Evolutionary conservation across 1,140 invertebrate species (phyloP).

Genomic region (Odontomachus brunneus): DNA sequence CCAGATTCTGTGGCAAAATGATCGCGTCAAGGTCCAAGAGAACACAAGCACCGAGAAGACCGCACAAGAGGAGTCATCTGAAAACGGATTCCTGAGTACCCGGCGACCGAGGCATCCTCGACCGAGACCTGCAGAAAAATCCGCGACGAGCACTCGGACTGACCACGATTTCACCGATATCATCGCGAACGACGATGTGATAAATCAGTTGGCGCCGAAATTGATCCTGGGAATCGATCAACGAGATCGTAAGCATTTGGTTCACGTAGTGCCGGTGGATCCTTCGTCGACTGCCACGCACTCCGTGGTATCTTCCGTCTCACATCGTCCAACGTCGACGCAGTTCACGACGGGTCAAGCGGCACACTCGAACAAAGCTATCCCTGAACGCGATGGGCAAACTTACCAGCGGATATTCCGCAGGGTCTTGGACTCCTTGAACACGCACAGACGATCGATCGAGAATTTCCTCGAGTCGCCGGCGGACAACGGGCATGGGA

Average conservation of each 20-base stretch:
- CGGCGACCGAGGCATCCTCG: not conserved
- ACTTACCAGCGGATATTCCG: slow-evolving; percentile 66
- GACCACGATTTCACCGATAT: not conserved
- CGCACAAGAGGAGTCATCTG: not conserved
- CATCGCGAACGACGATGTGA: not conserved
- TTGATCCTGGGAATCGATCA: slow-evolving; percentile 75
- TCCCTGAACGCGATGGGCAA: slow-evolving; percentile 19
- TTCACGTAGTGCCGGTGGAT: slow-evolving; percentile 71
- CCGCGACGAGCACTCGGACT: not conserved
- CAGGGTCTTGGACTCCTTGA: slow-evolving; percentile 68
- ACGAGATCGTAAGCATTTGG: slow-evolving; percentile 70
- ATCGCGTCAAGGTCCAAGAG: not conserved
- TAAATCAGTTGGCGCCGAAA: slow-evolving; percentile 47
- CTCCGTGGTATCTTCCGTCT: not conserved
- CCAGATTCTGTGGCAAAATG: not conserved
- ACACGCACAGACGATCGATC: slow-evolving; percentile 66
- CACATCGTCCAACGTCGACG: not conserved
- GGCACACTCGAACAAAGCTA: slow-evolving; percentile 16
- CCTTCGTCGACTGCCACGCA: not conserved
- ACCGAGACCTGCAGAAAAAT: not conserved
- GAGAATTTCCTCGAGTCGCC: slow-evolving; percentile 67
- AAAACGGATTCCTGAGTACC: not conserved
- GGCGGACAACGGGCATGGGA: not conserved
- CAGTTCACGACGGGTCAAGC: not conserved
- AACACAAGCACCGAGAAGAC: not conserved